Evolutionary conservation across 2,797 vertebrate species (phyloP), one percentile per base, ranked within the genome.

Genomic region (Chelon labrosus): DNA sequence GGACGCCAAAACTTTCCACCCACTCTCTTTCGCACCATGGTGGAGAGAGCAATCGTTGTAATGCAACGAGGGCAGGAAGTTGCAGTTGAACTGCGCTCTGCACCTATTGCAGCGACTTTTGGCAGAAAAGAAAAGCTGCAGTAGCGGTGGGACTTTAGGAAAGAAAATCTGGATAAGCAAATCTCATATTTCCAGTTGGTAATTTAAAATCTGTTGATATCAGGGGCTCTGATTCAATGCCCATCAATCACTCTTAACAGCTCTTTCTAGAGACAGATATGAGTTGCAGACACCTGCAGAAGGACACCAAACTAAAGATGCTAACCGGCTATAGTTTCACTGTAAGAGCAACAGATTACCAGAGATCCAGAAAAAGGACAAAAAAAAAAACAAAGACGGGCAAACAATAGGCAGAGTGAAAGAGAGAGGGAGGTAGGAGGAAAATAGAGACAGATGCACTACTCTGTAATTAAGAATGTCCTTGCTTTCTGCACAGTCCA

Each of bases 401-500:
- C 66, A 82, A 31, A 44, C 41, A 75, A 54, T 22, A 75, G 50
- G 57, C 65, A 69, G 47, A 65, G 25, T 56, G 41, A 66, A 44
- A 46, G 51, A 44, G 31, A 79, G 39, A 44, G 42, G 17, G 42
- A 44, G 42, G 42, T 44, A 17, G 16, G 42, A 17, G 42, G 57
- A 51, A 77, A 31, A 84, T 27, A 75, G 42, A 70, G 37, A 64
- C 55, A 73, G 76, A 79, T 56, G 77, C 27, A 57, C 57, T 27
- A 37, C 56, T 70, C 70, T 82, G 83, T 86, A 88, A 91, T 92
- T 91, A 91, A 89, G 65, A 86, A 71, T 84, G 65, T 44, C 84
- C 81, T 73, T 49, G 13, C 85, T 83, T 58, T 80, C 73, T 80
- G 70, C 67, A 76, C 85, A 84, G 62, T 79, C 62, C 71, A 72